Percentiles rank a stretch among this genome's conserved stretches.
Evolutionary conservation across 2,888 invertebrate species (phyloP).

Genomic region (Notodonta ziczac): DNA sequence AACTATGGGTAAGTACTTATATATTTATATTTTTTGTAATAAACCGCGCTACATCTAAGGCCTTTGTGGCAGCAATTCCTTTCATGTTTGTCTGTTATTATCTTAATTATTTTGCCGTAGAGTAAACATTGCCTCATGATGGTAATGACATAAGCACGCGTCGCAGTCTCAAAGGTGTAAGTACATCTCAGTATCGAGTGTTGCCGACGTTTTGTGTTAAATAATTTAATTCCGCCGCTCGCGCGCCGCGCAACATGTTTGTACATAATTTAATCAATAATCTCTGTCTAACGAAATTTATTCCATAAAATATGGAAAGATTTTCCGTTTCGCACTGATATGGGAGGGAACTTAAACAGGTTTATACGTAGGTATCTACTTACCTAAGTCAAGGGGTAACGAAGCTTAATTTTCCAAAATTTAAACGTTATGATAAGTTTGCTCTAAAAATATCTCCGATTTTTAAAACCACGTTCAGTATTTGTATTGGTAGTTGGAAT

Average conservation of each 20-base stretch:
- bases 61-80: not conserved
- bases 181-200: conserved; percentile 61
- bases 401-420: too few relatives aligned
- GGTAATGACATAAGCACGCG: conserved; percentile 54
- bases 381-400: not conserved
- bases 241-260: conserved; percentile 64
- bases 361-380: not conserved
- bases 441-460: too few relatives aligned
- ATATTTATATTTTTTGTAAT: too few relatives aligned
- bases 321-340: not conserved
- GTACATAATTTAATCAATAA: conserved; percentile 71
- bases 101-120: conserved; percentile 7
- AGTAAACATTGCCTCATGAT: conserved; percentile 20
- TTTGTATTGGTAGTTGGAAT: too few relatives aligned
- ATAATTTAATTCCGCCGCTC: conserved; percentile 68
- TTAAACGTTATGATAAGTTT: too few relatives aligned
- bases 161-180: conserved; percentile 52
- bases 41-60: too few relatives aligned
- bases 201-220: conserved; percentile 65
- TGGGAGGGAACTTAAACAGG: not conserved
- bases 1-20: too few relatives aligned
- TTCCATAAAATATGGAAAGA: conserved; percentile 32
- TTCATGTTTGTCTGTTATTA: not conserved
- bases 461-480: too few relatives aligned
- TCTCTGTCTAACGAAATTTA: conserved; percentile 57